Percentiles rank a stretch among this genome's conserved stretches.
phyloP scores from a whole-genome alignment of 2,113 vertebrate species.

The Morone chrysops region DNA sequence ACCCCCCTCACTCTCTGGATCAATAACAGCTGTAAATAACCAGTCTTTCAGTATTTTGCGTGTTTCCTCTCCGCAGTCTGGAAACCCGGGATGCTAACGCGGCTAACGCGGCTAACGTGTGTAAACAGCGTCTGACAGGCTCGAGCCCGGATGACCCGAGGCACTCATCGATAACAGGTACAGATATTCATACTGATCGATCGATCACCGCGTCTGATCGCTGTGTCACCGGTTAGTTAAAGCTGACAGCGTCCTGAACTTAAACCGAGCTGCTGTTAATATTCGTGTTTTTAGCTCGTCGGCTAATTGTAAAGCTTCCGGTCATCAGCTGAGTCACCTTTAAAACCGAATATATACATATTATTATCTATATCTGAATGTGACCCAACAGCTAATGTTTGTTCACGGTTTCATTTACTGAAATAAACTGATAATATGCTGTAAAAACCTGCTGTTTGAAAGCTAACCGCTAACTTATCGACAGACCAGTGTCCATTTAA shows the following conservation, averaged over 20 bases:
- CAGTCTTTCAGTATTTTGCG: no score
- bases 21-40: no score
- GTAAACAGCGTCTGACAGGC: conserved; percentile 34
- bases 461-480: background rate
- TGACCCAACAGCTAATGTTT: no score
- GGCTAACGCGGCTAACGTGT: no score
- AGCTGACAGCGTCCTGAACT: background rate
- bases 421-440: background rate
- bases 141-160: conserved; percentile 41
- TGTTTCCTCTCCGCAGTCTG: conserved; percentile 11
- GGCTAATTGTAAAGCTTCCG: conserved; percentile 1
- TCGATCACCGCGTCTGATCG: background rate
- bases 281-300: conserved; percentile 6
- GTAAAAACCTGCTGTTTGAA: background rate
- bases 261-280: background rate
- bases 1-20: no score
- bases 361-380: no score
- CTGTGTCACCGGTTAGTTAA: background rate
- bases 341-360: background rate
- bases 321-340: no score
- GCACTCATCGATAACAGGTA: conserved; percentile 38
- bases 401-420: background rate
- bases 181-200: background rate
- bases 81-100: conserved; percentile 10
- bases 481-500: background rate